Percentiles rank a stretch among this genome's conserved stretches.
Conservation (phyloP, 2,113 vertebrate species). For the Myanophis thanlyinensis region DNA sequence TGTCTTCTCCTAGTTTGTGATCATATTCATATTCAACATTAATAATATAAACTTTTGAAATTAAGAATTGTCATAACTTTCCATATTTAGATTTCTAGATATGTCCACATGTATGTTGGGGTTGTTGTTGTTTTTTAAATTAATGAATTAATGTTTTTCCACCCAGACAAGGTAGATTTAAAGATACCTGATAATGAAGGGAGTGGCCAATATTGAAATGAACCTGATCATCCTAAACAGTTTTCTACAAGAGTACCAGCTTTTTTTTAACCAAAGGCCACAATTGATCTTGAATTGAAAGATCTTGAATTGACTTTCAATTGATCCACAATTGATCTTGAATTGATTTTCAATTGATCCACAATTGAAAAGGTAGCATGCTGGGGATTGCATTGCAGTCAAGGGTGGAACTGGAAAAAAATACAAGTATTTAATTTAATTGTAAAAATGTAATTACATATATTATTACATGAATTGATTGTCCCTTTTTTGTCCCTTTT, state of each 20-base stretch:
- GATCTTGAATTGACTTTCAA: too few relatives aligned
- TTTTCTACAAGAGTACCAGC: neutral
- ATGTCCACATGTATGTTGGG: neutral
- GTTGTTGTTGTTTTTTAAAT: neutral
- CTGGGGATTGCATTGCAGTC: neutral
- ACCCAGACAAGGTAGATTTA: neutral
- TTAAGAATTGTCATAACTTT: neutral
- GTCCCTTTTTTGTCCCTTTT: neutral
- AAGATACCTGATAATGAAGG: neutral
- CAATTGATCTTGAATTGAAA: too few relatives aligned
- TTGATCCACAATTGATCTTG: too few relatives aligned
- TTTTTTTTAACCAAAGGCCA: neutral
- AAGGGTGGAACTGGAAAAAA: neutral
- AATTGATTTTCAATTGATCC: too few relatives aligned
- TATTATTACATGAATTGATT: neutral
- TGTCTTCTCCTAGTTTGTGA: neutral
- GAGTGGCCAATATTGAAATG: neutral
- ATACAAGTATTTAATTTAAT: neutral
- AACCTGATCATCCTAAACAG: neutral
- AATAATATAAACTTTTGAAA: neutral
- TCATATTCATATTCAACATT: neutral
- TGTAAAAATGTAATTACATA: neutral
- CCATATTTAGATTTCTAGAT: neutral
- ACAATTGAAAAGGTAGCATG: neutral
- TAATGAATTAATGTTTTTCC: neutral